A percentile compares a stretch with the other conserved stretches of the same genome.
phyloP scores from a whole-genome alignment of 2,113 vertebrate genomes.

The Terrapene triunguis region DNA sequence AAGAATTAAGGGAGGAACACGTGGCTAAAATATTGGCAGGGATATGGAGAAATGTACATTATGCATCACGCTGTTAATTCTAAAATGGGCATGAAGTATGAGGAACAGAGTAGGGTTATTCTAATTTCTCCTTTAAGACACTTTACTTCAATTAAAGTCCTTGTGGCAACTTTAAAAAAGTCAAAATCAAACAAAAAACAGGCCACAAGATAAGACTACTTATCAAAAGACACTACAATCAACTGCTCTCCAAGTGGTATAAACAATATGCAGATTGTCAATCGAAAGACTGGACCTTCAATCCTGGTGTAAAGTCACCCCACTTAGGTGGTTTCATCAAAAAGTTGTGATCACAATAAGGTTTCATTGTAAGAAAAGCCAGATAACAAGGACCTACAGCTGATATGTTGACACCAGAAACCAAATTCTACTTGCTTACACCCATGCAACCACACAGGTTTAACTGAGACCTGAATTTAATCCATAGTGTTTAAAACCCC shows the following conservation, averaged over 20 bases:
- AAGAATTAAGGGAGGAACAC: not conserved
- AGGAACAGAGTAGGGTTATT: not conserved
- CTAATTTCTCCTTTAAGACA: not conserved
- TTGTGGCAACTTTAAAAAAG: not conserved
- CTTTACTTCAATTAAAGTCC: not conserved
- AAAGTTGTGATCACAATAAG: not conserved
- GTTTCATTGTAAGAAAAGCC: not conserved
- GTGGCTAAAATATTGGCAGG: not conserved
- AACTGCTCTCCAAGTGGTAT: not conserved
- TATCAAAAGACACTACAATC: not conserved
- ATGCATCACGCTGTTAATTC: not conserved
- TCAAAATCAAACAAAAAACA: not conserved
- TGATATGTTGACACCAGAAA: not conserved
- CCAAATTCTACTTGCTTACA: not conserved
- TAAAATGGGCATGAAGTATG: not conserved
- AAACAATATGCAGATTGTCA: not conserved
- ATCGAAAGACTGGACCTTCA: slow-evolving; percentile 8
- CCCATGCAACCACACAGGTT: not conserved
- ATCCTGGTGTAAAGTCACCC: not conserved
- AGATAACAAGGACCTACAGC: not conserved
- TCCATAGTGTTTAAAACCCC: not conserved
- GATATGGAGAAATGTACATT: not conserved
- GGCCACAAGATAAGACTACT: not conserved
- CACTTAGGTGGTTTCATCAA: not conserved
- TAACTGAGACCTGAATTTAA: not conserved